Evolutionary conservation across 2,797 vertebrate genomes (phyloP), one percentile per base, ranked within the genome.

Genomic region (Furcifer pardalis): DNA sequence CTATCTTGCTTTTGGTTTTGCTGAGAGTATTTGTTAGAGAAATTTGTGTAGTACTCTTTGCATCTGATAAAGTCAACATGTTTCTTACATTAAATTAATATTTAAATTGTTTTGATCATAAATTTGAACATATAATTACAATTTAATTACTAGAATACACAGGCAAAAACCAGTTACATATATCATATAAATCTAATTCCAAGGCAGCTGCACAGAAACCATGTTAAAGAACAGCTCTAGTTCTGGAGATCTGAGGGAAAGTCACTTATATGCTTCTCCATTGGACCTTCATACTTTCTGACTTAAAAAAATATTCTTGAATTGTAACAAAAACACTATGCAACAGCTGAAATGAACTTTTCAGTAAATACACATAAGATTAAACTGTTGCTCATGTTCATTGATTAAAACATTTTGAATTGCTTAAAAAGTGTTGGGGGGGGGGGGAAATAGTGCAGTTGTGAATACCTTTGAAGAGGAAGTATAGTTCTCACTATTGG

Each of bases 1-100:
- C 82, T 89, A 40, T 19, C 2, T 19, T 5, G 72, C 87, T 87
- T 85, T 65, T 82, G 89, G 84, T 65, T 75, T 66, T 60, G 10
- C 78, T 66, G 71, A 52, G 15, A 88, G 27, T 23, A n/a, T 83
- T 84, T 76, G 76, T 42, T 30, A 87, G n/a, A 87, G 25, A 73
- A 4, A 19, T 15, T 83, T 79, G 69, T 0, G 0, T 17, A n/a
- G 62, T 46, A 21, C 6, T 78, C 7, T 86, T 87, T 59, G 56
- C 32, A 60, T 23, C 10, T 88, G 37, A 72, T 85, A 83, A 25
- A n/a, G 83, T 81, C 46, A 42, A 40, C 19, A 42, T 59, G 71
- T 59, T 86, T 30, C 30, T 40, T 77, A 71, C 63, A 82, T 23
- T 40, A 56, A n/a, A 79, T 35, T 72, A n/a, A 68, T 5, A 75